Evolutionary conservation across 1,140 invertebrate species (phyloP), one percentile per base, ranked within the genome.

Genomic region (Venturia canescens): DNA sequence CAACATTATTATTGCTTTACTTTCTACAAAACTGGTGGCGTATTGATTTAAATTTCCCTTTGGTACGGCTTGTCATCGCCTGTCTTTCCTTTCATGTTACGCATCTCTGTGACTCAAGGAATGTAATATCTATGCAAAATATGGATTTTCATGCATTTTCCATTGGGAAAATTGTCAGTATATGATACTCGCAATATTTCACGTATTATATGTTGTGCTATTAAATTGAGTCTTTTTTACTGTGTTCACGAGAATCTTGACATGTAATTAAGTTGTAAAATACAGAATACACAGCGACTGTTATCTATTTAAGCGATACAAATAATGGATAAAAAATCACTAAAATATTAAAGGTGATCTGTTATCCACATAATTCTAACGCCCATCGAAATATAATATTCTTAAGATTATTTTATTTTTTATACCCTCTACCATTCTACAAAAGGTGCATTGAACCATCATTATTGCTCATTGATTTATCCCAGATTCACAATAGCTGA

Each of bases 1-100:
- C 15, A 16, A 6, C 1, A 18, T 57, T 67, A 70, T 70, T 70
- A 38, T 72, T 72, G 27, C 50, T 38, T 34, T 38, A 34, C 31
- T 11, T 72, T 9, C 23, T 3, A 3, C 0, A 2, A 21, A 26
- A 38, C 38, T 34, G 70, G 26, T 72, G 29, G 29, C 3, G 31
- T 50, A 72, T 72, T 72, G 70, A 72, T 72, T 72, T 38, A 72
- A 48, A 72, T 26, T 72, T 72, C 38, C 70, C 23, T 44, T 50
- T n/a, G 38, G 38, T n/a, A 38, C n/a, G 23, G 48, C n/a, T 34
- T 26, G 60, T 66, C 60, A 66, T 66, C 60, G 27, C 60, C 60
- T 66, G 60, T 66, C 60, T 66, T 23, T 29, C 21, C 23, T 27
- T 72, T 3, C 11, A 38, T 34, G 31, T 72, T 72, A 15, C 34